Conservation (phyloP, 2,797 vertebrate species). For the Pseudotriccus pelzelni region DNA sequence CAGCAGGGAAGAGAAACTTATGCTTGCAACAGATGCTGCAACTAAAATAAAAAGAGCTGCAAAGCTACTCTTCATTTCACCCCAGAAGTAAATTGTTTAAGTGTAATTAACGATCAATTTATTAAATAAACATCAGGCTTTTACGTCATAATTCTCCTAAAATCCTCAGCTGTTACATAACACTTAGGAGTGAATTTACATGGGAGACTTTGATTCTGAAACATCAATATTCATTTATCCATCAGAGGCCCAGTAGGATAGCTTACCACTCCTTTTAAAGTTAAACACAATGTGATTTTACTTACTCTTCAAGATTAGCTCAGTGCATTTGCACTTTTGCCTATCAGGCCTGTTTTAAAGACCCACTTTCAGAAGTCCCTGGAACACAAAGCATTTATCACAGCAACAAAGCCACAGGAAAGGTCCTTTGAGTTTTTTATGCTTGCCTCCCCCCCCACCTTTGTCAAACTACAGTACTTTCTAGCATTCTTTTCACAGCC, state of each 20-base stretch:
- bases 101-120: conserved; percentile 54
- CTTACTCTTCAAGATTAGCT: conserved; percentile 6
- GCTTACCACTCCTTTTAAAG: neutral
- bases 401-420: conserved; percentile 12
- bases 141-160: conserved; percentile 57
- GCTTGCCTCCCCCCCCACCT: neutral
- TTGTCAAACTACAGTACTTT: conserved; percentile 8
- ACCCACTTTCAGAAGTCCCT: neutral
- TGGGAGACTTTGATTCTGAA: neutral
- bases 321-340: neutral
- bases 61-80: conserved; percentile 42
- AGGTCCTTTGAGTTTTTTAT: neutral
- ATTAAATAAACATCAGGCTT: conserved; percentile 33
- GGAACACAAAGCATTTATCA: conserved; percentile 17
- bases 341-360: neutral
- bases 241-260: neutral
- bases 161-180: conserved; percentile 52
- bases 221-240: neutral
- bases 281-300: conserved; percentile 7
- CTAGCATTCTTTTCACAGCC: conserved; percentile 6
- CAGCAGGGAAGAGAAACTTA: neutral
- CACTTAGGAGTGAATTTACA: neutral
- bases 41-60: conserved; percentile 32
- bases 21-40: conserved; percentile 23
- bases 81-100: conserved; percentile 38